Percentiles rank a stretch among this genome's conserved stretches.
phyloP scores from a whole-genome alignment of 2,888 invertebrate genomes.

The Crossocerus cetratus region DNA sequence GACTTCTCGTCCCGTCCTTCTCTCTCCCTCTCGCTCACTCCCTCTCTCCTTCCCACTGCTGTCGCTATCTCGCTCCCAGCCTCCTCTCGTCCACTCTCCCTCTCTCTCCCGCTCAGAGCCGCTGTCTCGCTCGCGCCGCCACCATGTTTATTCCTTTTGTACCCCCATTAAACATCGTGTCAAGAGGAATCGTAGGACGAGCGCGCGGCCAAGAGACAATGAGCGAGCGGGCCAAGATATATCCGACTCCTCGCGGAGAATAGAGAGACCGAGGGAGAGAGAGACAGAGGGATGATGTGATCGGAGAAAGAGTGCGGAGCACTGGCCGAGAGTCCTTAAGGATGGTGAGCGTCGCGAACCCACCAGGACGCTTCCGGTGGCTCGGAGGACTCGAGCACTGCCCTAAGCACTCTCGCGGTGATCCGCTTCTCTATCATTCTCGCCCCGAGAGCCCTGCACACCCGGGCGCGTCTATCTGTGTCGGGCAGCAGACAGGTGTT shows the following conservation, averaged over 20 bases:
- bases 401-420: slow-evolving; percentile 7
- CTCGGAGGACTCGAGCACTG: slow-evolving; percentile 23
- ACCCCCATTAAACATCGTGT: slow-evolving; percentile 57
- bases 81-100: slow-evolving; percentile 20
- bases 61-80: slow-evolving; percentile 15
- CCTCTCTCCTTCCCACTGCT: slow-evolving; percentile 10
- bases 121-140: slow-evolving; percentile 50
- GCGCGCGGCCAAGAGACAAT: slow-evolving; percentile 48
- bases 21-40: slow-evolving; percentile 30
- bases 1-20: slow-evolving; percentile 32
- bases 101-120: slow-evolving; percentile 12
- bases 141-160: slow-evolving; percentile 62
- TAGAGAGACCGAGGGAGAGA: too few species aligned
- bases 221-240: slow-evolving; percentile 22
- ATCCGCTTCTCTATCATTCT: slow-evolving; percentile 26
- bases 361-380: slow-evolving; percentile 46
- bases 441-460: slow-evolving; percentile 1
- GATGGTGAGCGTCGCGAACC: slow-evolving; percentile 40
- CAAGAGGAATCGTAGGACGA: slow-evolving; percentile 49
- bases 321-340: slow-evolving; percentile 8
- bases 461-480: slow-evolving; percentile 22
- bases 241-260: too few species aligned
- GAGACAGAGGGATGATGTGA: too few species aligned
- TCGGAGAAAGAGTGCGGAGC: neutral
- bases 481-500: slow-evolving; percentile 40